Evolutionary conservation across 2,113 vertebrate species (phyloP).

Genomic region (Nycticebus coucang): DNA sequence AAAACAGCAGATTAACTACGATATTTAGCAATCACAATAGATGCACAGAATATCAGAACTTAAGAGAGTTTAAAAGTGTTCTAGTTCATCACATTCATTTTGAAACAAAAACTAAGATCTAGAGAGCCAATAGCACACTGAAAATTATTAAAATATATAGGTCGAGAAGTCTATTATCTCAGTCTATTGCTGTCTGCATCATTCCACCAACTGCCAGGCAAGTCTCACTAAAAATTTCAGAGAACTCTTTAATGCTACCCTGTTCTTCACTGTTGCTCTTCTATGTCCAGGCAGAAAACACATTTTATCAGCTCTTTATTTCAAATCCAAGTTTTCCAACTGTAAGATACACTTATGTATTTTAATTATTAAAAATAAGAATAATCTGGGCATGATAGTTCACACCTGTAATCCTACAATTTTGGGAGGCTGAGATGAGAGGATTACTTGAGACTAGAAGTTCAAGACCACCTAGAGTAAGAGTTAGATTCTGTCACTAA

Average conservation of each 20-base stretch:
- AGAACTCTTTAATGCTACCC: not conserved
- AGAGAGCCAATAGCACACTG: not conserved
- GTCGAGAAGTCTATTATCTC: not conserved
- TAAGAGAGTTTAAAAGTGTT: not conserved
- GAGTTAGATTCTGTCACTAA: too few species aligned
- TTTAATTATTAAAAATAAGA: not conserved
- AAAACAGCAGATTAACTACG: not conserved
- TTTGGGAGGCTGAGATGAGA: too few species aligned
- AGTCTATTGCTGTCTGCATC: not conserved
- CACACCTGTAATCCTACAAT: too few species aligned
- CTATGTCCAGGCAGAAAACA: not conserved
- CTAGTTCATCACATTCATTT: not conserved
- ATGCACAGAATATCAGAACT: not conserved
- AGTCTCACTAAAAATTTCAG: not conserved
- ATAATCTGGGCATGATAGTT: too few species aligned
- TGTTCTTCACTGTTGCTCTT: not conserved
- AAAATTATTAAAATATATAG: not conserved
- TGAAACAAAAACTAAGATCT: not conserved
- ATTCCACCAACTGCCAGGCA: not conserved
- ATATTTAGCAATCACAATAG: not conserved
- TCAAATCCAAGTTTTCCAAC: not conserved
- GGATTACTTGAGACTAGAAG: too few species aligned
- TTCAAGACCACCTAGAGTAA: too few species aligned
- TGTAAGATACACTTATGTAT: not conserved
- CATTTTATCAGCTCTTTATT: constrained; percentile 1